Conservation (phyloP, 2,113 vertebrate genomes). For the Ariopsis seemanni region DNA sequence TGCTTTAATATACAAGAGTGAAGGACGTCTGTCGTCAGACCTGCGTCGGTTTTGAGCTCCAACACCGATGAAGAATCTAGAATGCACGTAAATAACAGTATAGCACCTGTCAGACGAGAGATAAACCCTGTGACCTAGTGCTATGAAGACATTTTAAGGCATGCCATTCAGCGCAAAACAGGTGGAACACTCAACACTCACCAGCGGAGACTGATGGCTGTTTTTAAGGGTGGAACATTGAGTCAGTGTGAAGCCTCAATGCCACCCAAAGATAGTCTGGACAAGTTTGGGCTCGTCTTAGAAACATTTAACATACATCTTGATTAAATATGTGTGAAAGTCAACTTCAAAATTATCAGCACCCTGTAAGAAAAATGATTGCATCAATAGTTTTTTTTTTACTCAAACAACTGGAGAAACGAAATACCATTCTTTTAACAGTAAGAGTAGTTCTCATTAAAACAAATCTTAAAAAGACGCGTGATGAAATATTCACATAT, state of each 20-base stretch:
- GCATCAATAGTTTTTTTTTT: neutral
- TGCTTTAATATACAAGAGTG: neutral
- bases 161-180: slow-evolving; percentile 9
- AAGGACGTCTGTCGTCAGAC: neutral
- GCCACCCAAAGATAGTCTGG: neutral
- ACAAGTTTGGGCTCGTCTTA: neutral
- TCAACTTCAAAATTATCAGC: neutral
- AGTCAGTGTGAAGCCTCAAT: neutral
- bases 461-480: neutral
- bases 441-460: neutral
- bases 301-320: neutral
- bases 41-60: neutral
- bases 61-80: slow-evolving; percentile 5
- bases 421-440: neutral
- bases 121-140: slow-evolving; percentile 5
- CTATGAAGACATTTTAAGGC: slow-evolving; percentile 15
- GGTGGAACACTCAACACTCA: slow-evolving; percentile 20
- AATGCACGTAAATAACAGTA: slow-evolving; percentile 10
- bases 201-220: neutral
- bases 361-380: neutral
- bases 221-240: neutral
- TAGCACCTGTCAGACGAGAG: slow-evolving; percentile 6
- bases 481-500: neutral
- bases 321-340: neutral
- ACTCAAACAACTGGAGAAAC: neutral